Evolutionary conservation across 2,888 invertebrate genomes (phyloP).

Genomic region (Agrilus mali): DNA sequence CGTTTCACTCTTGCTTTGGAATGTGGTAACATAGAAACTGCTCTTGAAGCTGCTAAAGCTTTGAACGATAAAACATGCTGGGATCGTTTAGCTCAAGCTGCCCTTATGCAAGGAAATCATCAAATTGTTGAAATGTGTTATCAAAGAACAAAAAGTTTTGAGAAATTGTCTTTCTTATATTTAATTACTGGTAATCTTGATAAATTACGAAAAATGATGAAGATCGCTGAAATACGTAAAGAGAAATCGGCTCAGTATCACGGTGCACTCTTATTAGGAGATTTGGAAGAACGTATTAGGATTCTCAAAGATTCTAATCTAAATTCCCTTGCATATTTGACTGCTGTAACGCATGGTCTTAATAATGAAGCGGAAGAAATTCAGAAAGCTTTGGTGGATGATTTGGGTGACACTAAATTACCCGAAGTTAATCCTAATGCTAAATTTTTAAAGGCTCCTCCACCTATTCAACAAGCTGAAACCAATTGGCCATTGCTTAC

Average conservation of each 20-base stretch:
- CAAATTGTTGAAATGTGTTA: constrained; percentile 99
- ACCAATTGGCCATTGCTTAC: constrained; percentile 95
- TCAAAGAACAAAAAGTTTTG: constrained; percentile 98
- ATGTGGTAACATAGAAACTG: constrained; percentile 97
- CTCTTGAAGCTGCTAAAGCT: constrained; percentile 88
- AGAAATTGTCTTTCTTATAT: constrained; percentile 95
- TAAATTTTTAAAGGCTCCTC: constrained; percentile 69
- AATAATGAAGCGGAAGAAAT: constrained; percentile 65
- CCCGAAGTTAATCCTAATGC: constrained; percentile 68
- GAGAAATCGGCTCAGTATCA: constrained; percentile 96
- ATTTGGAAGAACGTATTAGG: constrained; percentile 77
- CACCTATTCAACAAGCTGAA: constrained; percentile 82
- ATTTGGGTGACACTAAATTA: constrained; percentile 28
- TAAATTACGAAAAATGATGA: constrained; percentile 96
- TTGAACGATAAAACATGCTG: constrained; percentile 91
- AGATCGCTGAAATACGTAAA: constrained; percentile 96
- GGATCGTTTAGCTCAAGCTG: constrained; percentile 91
- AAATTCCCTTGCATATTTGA: constrained; percentile 79
- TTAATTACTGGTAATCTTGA: constrained; percentile 96
- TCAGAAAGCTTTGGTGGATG: constrained; percentile 49
- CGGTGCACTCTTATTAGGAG: constrained; percentile 84
- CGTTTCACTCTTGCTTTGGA: constrained; percentile 90
- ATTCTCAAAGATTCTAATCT: constrained; percentile 67
- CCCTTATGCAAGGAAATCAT: constrained; percentile 86
- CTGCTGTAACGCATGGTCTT: constrained; percentile 86